Base-by-base conservation (phyloP, 2,113 vertebrate species). In the Trochalopteron elliotii region DNA sequence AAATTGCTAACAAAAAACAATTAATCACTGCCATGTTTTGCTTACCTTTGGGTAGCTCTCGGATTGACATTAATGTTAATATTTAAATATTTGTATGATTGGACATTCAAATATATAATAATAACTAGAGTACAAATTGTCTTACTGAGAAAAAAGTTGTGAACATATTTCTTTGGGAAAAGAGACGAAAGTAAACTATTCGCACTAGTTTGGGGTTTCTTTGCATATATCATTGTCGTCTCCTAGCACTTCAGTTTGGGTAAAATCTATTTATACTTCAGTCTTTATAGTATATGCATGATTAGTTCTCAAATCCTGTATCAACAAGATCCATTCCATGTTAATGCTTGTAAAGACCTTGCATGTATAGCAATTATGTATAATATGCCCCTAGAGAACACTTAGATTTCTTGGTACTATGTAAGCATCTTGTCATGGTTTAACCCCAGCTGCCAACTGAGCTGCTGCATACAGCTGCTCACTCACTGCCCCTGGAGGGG, bases 251-350 rank as follows among this genome's bases (percentile, higher is more conserved):
- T 89, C 35, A 68, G 3, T 57, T 84, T 56, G 49, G 14, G 31
- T 65, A 71, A 95, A 91, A 90, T 84, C 44, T 75, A 53, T 84
- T 84, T 95, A 55, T 30, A 30, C 44, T 70, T 87, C 69, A 78
- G 2, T 86, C 71, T 89, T 88, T 74, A 25, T 40, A 49, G n/a
- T 63, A 30, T 68, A 64, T 87, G 72, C 68, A 71, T 93, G 71
- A 90, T 94, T 93, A 86, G 40, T 83, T 94, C 76, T 89, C 88
- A 87, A 83, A 81, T 83, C 52, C 64, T 89, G 10, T 75, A 89
- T 94, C 88, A 90, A 74, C 55, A 92, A 81, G 85, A 81, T 89
- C 68, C 49, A 83, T 94, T 89, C 55, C 64, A 74, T 81, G 72
- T 76, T 83, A 83, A 90, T 70, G 79, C 20, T 67, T 83, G 47